Evolutionary conservation across 2,797 vertebrate species (phyloP), one percentile per base, ranked within the genome.

Genomic region (Sandelia bainsii): DNA sequence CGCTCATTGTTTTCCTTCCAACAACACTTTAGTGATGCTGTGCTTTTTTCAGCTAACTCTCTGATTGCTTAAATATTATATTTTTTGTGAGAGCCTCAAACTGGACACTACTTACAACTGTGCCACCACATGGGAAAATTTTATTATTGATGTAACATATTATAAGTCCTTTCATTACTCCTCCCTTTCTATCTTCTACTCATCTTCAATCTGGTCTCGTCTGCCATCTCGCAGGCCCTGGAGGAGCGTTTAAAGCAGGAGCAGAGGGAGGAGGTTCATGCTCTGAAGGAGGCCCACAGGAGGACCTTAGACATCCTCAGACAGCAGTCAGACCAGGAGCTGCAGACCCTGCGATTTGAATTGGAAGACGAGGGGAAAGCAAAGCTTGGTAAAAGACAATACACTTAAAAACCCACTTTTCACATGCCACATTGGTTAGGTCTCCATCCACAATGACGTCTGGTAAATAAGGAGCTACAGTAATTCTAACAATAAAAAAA

Each of bases 321-420:
- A 58, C 81, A 97, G 87, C 97, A 99, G 91, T 97, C 98, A 23
- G 96, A 98, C 25, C 97, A 99, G 89, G 97, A 99, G 75, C 95
- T 99, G 75, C 97, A 99, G 91, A 98, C 97, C 0, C 93, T 99
- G 65, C 94, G 98, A 12, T 98, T 98, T 75, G 98, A 99, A 62
- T 91, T 99, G 69, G 98, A 99, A 89, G 98, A 99, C 29, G 98
- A 99, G 89, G 97, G 97, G 53, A 99, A 99, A 89, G 97, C 97
- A 17, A 98, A 99, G 95, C 95, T 99, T 79, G 91, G 92, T 93
- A 62, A 72, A 11, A 27, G n/a, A 69, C 2, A 1, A 45, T 0
- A 9, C 44, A 54, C 16, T 17, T 2, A 4, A 34, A 4, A 46
- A 32, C 16, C 4, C 37, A 22, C 6, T 19, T 48, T 48, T 65